Evolutionary conservation across 2,888 invertebrate species (phyloP), one percentile per base, ranked within the genome.

Genomic region (Tenthredo mesomela): DNA sequence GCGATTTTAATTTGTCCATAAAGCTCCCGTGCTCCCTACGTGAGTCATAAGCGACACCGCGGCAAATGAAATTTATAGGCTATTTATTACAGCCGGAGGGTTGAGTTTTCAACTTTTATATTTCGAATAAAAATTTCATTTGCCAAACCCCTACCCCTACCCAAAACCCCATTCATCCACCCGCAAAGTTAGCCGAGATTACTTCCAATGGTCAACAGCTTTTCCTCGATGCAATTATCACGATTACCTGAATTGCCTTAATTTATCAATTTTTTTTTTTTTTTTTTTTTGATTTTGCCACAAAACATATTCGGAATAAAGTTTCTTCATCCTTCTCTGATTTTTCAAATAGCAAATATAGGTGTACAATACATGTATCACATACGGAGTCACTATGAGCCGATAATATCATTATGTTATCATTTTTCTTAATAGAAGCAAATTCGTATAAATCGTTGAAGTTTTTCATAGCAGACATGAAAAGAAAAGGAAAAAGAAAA

Each of bases 1-100:
- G 88, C 86, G 86, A 86, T 90, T 90, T 90, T 89, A 89, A 89
- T 90, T 90, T 89, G 87, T 88, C 85, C 85, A 80, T 86, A 86
- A 85, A 15, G 65, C 83, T 70, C 47, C 43, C 75, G 47, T 29
- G 15, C 73, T 58, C 47, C 85, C 78, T 21, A 65, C 86, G 84
- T 87, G 89, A 89, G 87, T 89, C 89, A 88, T 87, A 87, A 88
- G 89, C 89, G 85, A 86, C 65, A 75, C 85, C 86, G 86, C 85
- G 86, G 86, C 88, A 87, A 89, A 89, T 89, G 87, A 87, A 88
- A 88, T 87, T 86, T 84, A 86, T 84, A 87, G 85, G 87, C 86
- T 77, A 85, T 85, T 87, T 87, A 87, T 88, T 89, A 88, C 89
- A 88, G 85, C 25, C 50, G 67, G 15, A 47, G 82, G 82, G 67